Evolutionary conservation across 2,888 invertebrate species (phyloP).

Genomic region (Agrotis ipsilon): DNA sequence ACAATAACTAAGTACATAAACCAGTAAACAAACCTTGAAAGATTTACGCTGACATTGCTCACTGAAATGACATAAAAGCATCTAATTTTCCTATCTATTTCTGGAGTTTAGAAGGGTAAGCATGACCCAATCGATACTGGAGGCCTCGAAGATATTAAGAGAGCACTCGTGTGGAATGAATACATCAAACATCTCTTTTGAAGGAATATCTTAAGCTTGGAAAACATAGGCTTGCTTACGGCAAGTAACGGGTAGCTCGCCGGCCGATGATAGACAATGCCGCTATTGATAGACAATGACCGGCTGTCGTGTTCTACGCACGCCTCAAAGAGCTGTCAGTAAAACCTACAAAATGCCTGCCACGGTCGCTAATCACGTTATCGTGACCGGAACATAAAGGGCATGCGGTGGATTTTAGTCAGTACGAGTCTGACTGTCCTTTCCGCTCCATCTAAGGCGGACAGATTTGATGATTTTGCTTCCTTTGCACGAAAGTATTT

Average conservation of each 20-base stretch:
- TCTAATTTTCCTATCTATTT: constrained; percentile 56
- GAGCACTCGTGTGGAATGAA: constrained; percentile 30
- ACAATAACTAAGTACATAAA: not conserved
- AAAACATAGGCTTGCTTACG: not conserved
- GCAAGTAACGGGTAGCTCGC: too few species aligned
- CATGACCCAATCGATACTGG: constrained; percentile 39
- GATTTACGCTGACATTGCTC: constrained; percentile 27
- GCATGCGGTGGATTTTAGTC: too few species aligned
- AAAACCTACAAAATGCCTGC: too few species aligned
- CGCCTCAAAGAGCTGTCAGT: too few species aligned
- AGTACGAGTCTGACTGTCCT: too few species aligned
- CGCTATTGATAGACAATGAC: too few species aligned
- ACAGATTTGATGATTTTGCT: too few species aligned
- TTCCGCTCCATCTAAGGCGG: too few species aligned
- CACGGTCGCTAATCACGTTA: too few species aligned
- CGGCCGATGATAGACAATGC: too few species aligned
- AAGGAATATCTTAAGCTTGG: constrained; percentile 7
- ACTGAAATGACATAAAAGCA: constrained; percentile 39
- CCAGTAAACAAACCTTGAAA: constrained; percentile 18
- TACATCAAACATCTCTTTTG: constrained; percentile 30
- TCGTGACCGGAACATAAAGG: too few species aligned
- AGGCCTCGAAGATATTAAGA: constrained; percentile 41
- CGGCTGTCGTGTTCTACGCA: too few species aligned
- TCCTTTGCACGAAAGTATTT: not conserved
- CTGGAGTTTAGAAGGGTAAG: constrained; percentile 38